Evolutionary conservation across 2,797 vertebrate species (phyloP).

Genomic region (Sparus aurata): DNA sequence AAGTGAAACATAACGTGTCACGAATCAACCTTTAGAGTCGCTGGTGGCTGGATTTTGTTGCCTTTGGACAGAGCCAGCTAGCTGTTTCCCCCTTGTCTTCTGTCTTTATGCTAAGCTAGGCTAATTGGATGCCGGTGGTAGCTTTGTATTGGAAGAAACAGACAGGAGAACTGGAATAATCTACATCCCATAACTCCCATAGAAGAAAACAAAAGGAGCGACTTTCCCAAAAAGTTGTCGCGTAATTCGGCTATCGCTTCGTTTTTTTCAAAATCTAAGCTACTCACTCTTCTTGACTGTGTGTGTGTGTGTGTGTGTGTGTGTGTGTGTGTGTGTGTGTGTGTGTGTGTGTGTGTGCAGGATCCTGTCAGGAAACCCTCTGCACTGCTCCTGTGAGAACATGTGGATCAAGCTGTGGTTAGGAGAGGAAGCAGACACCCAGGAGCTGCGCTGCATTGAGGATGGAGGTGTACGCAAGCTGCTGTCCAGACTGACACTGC

Average conservation of each 20-base stretch:
- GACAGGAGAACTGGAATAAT: not conserved
- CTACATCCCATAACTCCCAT: not conserved
- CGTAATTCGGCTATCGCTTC: slow-evolving; percentile 1
- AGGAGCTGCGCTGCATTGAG: slow-evolving; percentile 92
- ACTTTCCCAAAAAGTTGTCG: not conserved
- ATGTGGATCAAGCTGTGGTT: slow-evolving; percentile 97
- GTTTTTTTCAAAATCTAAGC: not conserved
- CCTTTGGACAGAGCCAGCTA: not conserved
- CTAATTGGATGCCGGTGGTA: not conserved
- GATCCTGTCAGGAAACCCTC: slow-evolving; percentile 92
- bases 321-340: slow-evolving; percentile 29
- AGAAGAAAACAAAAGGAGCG: not conserved
- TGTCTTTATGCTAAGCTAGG: slow-evolving; percentile 1
- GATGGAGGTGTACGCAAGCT: slow-evolving; percentile 89
- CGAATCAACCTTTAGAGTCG: not conserved
- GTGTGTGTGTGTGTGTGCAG: slow-evolving; percentile 77
- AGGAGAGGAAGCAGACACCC: slow-evolving; percentile 89
- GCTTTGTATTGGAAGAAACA: not conserved
- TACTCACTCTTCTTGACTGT: slow-evolving; percentile 12
- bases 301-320: slow-evolving; percentile 4
- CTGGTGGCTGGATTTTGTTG: not conserved
- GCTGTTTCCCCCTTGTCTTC: not conserved
- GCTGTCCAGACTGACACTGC: slow-evolving; percentile 88
- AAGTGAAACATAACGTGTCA: not conserved
- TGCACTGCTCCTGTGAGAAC: slow-evolving; percentile 96